phyloP scores from a whole-genome alignment of 2,888 invertebrate genomes.

The Pristionchus japonicus region DNA sequence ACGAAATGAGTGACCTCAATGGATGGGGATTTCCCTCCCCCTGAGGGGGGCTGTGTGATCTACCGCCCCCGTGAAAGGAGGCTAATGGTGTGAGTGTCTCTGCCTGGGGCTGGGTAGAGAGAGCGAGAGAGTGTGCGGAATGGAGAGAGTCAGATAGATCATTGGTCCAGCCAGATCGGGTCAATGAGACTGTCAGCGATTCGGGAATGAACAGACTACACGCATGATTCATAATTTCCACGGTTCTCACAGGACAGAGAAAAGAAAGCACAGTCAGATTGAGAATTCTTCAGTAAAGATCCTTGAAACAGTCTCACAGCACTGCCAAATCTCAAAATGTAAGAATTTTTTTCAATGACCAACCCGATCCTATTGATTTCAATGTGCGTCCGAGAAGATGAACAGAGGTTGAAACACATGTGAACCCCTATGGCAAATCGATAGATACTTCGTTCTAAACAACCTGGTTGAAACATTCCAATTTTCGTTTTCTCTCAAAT shows the following conservation, averaged over 20 bases:
- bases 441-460: too few relatives aligned
- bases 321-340: too few relatives aligned
- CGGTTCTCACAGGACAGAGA: not conserved
- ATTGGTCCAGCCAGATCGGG: not conserved
- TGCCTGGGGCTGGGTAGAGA: not conserved
- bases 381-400: not conserved
- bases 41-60: not conserved
- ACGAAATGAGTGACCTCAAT: slow-evolving; percentile 29
- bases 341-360: too few relatives aligned
- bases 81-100: not conserved
- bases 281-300: too few relatives aligned
- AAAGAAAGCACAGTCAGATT: too few relatives aligned
- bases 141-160: not conserved
- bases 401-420: not conserved
- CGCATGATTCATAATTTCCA: too few relatives aligned
- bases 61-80: not conserved
- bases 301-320: too few relatives aligned
- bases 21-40: not conserved
- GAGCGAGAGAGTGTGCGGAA: not conserved
- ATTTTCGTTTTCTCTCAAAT: too few relatives aligned
- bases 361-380: not conserved
- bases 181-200: not conserved
- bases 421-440: not conserved
- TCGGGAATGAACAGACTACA: too few relatives aligned
- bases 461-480: too few relatives aligned